Base-by-base conservation (phyloP, 2,888 invertebrate species). In the Drosophila anomalata region DNA sequence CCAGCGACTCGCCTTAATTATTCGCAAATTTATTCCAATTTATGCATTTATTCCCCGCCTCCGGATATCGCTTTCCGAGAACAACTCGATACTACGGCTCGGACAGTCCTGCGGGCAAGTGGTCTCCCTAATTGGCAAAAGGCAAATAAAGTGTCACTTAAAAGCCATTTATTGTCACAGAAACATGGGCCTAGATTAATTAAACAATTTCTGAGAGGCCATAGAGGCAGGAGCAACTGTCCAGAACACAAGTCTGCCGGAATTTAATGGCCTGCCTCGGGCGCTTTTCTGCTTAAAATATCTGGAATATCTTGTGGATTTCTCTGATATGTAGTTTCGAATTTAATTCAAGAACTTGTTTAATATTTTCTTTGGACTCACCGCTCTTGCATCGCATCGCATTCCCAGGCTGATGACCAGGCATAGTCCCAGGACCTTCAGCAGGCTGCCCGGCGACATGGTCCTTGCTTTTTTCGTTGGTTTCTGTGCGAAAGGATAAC, bases 351-450 rank as follows among this genome's bases (percentile, higher is more conserved):
- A n/a, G 41, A 42, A 8, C 17, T 9, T 8, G 17, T 20, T 3
- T 7, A 11, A 17, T 41, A 3, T 20, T 1, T 17, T 8, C 11
- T n/a, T 20, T 7, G 7, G 41, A 90, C 90, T 90, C 85, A 90
- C 90, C 88, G 90, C 90, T 83, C 90, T 86, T 71, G 90, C 90
- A 78, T 90, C 90, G 75, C 89, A 89, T 54, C 75, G 86, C 33
- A 82, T 26, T 31, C 53, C 67, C 29, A 80, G 76, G 75, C 81
- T 80, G 75, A 78, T 84, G 70, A 78, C 77, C 61, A 84, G 75
- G 78, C 84, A 76, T 66, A 90, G 71, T 73, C 89, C 89, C 73
- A 87, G 50, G 41, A 90, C 58, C 56, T 87, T 56, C 33, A 79
- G 57, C 76, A 77, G 62, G 77, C 86, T 82, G 46, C 52, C 47